phyloP scores from a whole-genome alignment of 2,888 invertebrate species.

The Drosophila longiperda region DNA sequence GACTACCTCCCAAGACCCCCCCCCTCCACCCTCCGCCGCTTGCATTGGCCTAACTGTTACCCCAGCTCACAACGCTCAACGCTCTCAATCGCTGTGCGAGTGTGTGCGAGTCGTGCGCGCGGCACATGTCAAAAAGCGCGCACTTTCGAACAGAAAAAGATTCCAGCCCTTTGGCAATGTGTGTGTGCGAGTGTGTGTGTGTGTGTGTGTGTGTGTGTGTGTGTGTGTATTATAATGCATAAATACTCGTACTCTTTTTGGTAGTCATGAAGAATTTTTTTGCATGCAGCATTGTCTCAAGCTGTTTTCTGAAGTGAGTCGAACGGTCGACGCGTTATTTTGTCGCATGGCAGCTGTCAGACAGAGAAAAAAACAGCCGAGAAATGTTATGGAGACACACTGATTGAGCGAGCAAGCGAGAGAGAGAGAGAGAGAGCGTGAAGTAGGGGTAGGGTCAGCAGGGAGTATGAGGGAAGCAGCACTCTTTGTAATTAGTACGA shows the following conservation, averaged over 20 bases:
- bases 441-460: conserved; percentile 1
- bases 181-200: conserved; percentile 7
- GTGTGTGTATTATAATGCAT: conserved; percentile 57
- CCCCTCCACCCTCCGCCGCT: not conserved
- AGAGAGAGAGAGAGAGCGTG: not conserved
- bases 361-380: conserved; percentile 12
- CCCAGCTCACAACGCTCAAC: conserved; percentile 17
- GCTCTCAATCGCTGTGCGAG: conserved; percentile 2
- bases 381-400: conserved; percentile 15
- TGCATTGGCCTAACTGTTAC: not conserved
- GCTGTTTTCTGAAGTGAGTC: conserved; percentile 80
- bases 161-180: conserved; percentile 43
- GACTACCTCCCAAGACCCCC: not conserved
- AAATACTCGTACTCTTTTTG: conserved; percentile 55
- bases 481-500: conserved; percentile 82
- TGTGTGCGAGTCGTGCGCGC: conserved; percentile 65
- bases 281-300: conserved; percentile 79
- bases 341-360: conserved; percentile 67
- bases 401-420: conserved; percentile 21
- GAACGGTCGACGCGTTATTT: conserved; percentile 54
- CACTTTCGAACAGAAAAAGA: conserved; percentile 60
- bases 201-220: conserved; percentile 14
- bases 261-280: conserved; percentile 60
- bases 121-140: conserved; percentile 76
- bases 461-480: conserved; percentile 41